Conservation (phyloP, 2,113 vertebrate genomes). For the Dromas ardeola region DNA sequence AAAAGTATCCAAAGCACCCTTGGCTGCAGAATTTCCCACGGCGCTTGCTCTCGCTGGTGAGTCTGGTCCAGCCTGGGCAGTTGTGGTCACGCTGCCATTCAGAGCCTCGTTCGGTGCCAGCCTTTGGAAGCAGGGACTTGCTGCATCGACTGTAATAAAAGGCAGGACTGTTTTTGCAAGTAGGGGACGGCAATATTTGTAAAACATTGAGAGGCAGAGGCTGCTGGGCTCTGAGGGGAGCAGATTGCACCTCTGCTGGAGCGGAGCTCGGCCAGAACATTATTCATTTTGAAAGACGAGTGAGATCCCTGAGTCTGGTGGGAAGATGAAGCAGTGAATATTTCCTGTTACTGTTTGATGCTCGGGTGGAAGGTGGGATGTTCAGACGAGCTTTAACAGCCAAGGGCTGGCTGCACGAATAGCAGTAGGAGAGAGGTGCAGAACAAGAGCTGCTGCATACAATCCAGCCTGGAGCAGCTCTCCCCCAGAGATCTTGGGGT, state of each 20-base stretch:
- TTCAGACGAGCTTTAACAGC: neutral
- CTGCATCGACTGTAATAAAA: neutral
- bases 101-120: neutral
- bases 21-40: neutral
- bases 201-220: neutral
- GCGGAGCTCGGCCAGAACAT: neutral
- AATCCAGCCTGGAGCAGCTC: neutral
- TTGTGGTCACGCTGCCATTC: neutral
- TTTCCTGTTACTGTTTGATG: neutral
- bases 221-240: neutral
- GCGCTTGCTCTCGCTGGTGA: accelerated
- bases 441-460: neutral
- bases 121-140: neutral
- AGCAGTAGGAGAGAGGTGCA: neutral
- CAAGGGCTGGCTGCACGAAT: neutral
- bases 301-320: neutral
- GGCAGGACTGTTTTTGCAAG: neutral
- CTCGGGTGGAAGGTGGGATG: neutral
- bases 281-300: neutral
- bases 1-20: neutral
- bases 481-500: neutral
- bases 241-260: neutral
- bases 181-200: neutral
- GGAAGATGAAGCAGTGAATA: neutral
- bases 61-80: neutral